Evolutionary conservation across 1,140 invertebrate genomes (phyloP), one percentile per base, ranked within the genome.

Genomic region (Lethocerus indicus): DNA sequence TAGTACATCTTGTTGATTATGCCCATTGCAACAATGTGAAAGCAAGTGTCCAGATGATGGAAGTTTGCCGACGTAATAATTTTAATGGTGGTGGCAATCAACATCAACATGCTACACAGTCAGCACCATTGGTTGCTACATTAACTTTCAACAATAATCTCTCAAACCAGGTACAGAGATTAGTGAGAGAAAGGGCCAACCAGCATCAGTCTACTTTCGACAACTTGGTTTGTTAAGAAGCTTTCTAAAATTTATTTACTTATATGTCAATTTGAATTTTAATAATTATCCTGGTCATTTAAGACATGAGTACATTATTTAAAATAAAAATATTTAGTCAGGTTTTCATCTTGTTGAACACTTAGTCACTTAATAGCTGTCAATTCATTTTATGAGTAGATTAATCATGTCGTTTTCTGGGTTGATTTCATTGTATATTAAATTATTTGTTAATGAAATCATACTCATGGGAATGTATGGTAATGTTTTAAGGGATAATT

Each of bases 1-100:
- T 97, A 47, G 83, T 84, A 2, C 92, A 97, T 67, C 71, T 98
- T 24, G 81, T 93, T 2, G 92, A 97, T 65, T 97, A 96, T 64
- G 87, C 89, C 1, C 90, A 96, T 64, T 94, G 89, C 64, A 89
- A 91, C 64, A 94, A 93, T 67, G 88, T 93, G 1, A 92, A 93
- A 67, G 84, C 87, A 2, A 90, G 86, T 53, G 87, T 91, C 20
- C 87, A 92, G 64, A 92, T 93, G 88, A 94, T 93, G 89, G 88
- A 93, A 71, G 85, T 91, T 56, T 80, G 81, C 57, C 67, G 78
- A 37, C 64, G 78, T 26, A 72, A 74, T n/a, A 71, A 75, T 54
- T 78, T 75, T 55, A 50, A 50, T 53, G 69, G 68, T 54, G 63
- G 67, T 20, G 62, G 48, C 49, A 59, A 65, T 45, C 71, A 71